phyloP scores from a whole-genome alignment of 2,888 invertebrate species.

The Parelbella ahira region DNA sequence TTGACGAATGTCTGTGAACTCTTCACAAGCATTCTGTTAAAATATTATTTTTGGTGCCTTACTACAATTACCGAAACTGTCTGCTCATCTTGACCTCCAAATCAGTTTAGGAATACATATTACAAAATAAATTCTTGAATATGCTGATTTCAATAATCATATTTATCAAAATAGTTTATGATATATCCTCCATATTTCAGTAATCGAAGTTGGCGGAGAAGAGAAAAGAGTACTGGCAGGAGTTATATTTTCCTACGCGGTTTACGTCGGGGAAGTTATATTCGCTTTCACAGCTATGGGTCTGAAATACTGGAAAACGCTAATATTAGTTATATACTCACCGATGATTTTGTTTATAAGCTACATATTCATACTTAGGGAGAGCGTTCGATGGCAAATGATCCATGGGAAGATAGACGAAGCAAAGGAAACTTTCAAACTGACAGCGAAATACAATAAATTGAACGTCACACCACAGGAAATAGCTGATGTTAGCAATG shows the following conservation, averaged over 20 bases:
- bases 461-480: constrained; percentile 43
- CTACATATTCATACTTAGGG: constrained; percentile 48
- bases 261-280: constrained; percentile 57
- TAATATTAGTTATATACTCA: constrained; percentile 49
- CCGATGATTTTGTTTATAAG: constrained; percentile 50
- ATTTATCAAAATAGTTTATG: too few relatives aligned
- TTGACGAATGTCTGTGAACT: too few relatives aligned
- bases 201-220: constrained; percentile 63
- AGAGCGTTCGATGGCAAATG: constrained; percentile 64
- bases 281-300: constrained; percentile 58
- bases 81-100: too few relatives aligned
- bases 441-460: constrained; percentile 49
- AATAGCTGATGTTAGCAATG: constrained; percentile 46
- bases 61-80: too few relatives aligned
- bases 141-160: too few relatives aligned
- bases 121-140: too few relatives aligned
- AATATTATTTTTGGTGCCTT: too few relatives aligned
- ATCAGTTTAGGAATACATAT: too few relatives aligned
- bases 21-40: too few relatives aligned
- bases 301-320: constrained; percentile 55
- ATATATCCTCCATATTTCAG: too few relatives aligned
- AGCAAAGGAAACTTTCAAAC: constrained; percentile 50
- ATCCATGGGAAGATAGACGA: constrained; percentile 49
- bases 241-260: constrained; percentile 57
- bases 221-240: constrained; percentile 58